A percentile compares a stretch with the other conserved stretches of the same genome.
These are phyloP conservation scores for Onychorhynchus coronatus DNA, from an alignment of 2,113 vertebrate genomes.

Conservation along the genomic window DNA sequence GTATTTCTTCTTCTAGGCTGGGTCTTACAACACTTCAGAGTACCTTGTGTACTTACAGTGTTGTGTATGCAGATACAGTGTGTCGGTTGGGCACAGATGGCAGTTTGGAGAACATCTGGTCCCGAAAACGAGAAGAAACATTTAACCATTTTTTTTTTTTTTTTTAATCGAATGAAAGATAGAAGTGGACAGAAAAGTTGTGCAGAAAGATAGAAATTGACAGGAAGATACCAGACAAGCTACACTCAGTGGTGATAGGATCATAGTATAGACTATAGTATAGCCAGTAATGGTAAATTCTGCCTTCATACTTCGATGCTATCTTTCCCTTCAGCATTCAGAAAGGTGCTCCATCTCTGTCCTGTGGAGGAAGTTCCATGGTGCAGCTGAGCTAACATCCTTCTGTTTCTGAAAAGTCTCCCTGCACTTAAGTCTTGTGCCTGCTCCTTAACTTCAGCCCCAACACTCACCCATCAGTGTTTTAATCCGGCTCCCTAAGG, in stretches of 20 bases:
- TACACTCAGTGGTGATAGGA: not conserved
- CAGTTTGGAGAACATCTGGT: not conserved
- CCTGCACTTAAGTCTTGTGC: not conserved
- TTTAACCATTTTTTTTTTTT: not conserved
- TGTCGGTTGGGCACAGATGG: not conserved
- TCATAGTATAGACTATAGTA: accelerated
- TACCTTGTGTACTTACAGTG: not conserved
- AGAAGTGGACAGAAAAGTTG: not conserved
- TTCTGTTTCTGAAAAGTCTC: not conserved
- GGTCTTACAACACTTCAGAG: accelerated
- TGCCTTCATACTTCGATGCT: not conserved
- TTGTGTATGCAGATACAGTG: accelerated
- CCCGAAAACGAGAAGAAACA: not conserved
- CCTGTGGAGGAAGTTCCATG: not conserved
- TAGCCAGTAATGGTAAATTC: not conserved
- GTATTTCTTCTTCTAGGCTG: not conserved
- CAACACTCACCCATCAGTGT: not conserved
- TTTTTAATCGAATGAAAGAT: not conserved
- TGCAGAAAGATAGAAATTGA: not conserved
- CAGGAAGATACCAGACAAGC: not conserved
- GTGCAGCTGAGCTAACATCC: not conserved
- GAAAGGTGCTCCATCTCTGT: not conserved
- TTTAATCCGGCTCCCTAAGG: not conserved
- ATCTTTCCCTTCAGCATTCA: not conserved
- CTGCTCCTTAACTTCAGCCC: not conserved